phyloP scores from a whole-genome alignment of 2,888 invertebrate genomes.

The Anoncus sp. region DNA sequence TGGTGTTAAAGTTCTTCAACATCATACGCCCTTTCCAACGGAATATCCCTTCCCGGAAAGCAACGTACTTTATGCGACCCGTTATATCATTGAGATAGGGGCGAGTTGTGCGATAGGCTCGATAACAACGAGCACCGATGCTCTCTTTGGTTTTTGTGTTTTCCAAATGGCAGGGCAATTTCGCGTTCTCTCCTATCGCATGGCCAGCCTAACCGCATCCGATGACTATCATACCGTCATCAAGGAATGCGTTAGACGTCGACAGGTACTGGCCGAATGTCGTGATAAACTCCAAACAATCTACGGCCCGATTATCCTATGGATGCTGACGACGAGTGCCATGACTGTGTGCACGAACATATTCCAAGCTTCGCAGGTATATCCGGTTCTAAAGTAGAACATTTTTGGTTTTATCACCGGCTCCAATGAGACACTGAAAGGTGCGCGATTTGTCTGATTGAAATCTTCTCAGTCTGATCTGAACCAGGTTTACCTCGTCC shows the following conservation, averaged over 20 bases:
- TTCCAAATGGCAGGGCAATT: constrained; percentile 71
- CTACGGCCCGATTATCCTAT: constrained; percentile 71
- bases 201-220: constrained; percentile 41
- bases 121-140: constrained; percentile 7
- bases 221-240: constrained; percentile 54
- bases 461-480: no score
- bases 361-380: constrained; percentile 70
- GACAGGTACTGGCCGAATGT: constrained; percentile 61
- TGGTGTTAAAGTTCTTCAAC: constrained; percentile 7
- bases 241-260: constrained; percentile 59
- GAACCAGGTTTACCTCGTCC: no score
- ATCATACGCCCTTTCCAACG: constrained; percentile 28
- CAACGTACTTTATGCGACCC: constrained; percentile 59
- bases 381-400: neutral
- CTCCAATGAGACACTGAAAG: no score
- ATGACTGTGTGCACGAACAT: constrained; percentile 70
- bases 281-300: constrained; percentile 64
- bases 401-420: no score
- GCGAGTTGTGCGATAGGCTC: constrained; percentile 27
- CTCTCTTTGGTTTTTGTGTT: constrained; percentile 69
- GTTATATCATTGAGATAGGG: constrained; percentile 60
- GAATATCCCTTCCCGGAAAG: constrained; percentile 56
- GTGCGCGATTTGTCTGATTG: no score
- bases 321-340: constrained; percentile 69
- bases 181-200: constrained; percentile 59